These are phyloP conservation scores for Amiota communis DNA, from an alignment of 2,888 invertebrate genomes.

Conservation along the genomic window DNA sequence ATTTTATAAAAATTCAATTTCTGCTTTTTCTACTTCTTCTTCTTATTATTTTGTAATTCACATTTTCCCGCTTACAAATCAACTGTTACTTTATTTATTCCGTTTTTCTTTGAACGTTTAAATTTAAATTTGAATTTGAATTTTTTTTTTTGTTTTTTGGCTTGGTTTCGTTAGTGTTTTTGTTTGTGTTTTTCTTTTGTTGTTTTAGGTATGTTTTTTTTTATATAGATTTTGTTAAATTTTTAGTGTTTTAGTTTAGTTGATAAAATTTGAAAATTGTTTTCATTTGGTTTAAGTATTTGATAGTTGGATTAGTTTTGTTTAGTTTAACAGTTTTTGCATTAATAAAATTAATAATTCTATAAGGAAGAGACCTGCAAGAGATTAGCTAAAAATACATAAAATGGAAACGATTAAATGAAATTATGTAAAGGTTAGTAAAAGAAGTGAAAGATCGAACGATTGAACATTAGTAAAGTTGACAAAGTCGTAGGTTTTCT, in stretches of 20 bases:
- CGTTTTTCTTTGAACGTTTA: slow-evolving; percentile 39
- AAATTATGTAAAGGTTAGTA: slow-evolving; percentile 46
- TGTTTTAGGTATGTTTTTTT: too few relatives aligned
- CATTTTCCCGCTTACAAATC: too few relatives aligned
- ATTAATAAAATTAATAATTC: slow-evolving; percentile 37
- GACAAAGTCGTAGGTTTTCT: too few relatives aligned
- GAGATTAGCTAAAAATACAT: slow-evolving; percentile 69
- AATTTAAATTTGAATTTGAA: slow-evolving; percentile 34
- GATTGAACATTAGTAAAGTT: too few relatives aligned
- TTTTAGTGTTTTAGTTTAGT: slow-evolving; percentile 27
- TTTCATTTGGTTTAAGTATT: slow-evolving; percentile 7
- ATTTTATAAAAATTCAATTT: slow-evolving; percentile 36
- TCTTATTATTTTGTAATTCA: slow-evolving; percentile 18
- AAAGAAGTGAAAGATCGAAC: slow-evolving; percentile 6
- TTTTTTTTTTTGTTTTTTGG: slow-evolving; percentile 37
- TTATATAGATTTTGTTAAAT: too few relatives aligned
- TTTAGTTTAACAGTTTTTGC: slow-evolving; percentile 33
- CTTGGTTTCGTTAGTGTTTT: slow-evolving; percentile 16
- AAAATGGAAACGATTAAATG: slow-evolving; percentile 57
- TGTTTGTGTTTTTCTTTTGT: slow-evolving; percentile 38
- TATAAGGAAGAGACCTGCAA: slow-evolving; percentile 59
- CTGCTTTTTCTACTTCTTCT: slow-evolving; percentile 28
- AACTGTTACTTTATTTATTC: too few relatives aligned
- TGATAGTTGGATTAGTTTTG: slow-evolving; percentile 18
- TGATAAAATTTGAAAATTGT: slow-evolving; percentile 5